These are phyloP conservation scores for Kuschelorhynchus macadamiae DNA, from an alignment of 2,888 invertebrate species.

Conservation along the genomic window DNA sequence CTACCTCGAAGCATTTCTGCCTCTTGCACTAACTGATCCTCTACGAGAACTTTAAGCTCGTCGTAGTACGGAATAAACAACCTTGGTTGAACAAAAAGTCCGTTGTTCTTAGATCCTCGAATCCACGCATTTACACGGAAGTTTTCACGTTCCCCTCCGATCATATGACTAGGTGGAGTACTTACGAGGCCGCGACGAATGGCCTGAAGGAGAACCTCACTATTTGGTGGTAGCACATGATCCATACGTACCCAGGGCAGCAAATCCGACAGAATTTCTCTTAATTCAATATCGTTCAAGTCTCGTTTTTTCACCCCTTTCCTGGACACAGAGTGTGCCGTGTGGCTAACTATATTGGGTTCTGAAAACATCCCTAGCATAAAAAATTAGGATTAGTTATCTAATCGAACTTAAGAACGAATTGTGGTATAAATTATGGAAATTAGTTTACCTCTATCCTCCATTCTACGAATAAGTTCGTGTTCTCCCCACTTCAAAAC, in stretches of 20 bases:
- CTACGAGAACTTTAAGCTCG: constrained; percentile 90
- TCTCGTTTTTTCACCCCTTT: constrained; percentile 88
- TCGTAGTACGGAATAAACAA: constrained; percentile 96
- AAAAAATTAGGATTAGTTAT: constrained; percentile 15
- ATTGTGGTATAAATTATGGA: not conserved
- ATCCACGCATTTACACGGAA: constrained; percentile 85
- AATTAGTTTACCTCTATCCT: constrained; percentile 76
- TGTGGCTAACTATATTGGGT: constrained; percentile 91
- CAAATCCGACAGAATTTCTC: constrained; percentile 88
- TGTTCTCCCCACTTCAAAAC: constrained; percentile 93
- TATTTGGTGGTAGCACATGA: constrained; percentile 89
- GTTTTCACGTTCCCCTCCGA: constrained; percentile 80
- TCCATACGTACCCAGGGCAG: constrained; percentile 89
- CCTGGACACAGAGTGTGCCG: constrained; percentile 91
- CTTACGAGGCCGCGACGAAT: constrained; percentile 83
- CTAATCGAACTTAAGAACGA: not conserved
- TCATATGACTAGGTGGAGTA: constrained; percentile 88
- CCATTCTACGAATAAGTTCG: constrained; percentile 85
- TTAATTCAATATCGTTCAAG: constrained; percentile 86
- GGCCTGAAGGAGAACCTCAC: constrained; percentile 80
- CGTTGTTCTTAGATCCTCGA: constrained; percentile 79
- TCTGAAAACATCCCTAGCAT: constrained; percentile 71
- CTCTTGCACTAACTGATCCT: constrained; percentile 87
- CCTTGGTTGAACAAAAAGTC: constrained; percentile 85
- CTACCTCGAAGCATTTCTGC: constrained; percentile 68